Base-by-base conservation (phyloP, 2,113 vertebrate genomes). In the Dicentrarchus labrax region DNA sequence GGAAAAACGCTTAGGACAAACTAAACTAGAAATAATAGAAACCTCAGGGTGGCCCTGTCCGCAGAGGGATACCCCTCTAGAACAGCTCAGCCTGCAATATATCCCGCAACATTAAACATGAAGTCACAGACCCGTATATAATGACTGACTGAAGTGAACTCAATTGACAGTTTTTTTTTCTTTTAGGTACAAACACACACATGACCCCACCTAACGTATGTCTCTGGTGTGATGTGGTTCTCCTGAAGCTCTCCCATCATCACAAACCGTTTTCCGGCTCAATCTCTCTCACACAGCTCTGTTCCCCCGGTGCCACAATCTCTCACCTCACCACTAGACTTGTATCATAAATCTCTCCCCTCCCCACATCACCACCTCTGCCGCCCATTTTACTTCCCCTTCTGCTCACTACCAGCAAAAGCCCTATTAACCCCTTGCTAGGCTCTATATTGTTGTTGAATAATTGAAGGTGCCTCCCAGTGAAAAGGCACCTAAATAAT, bases 371-470 rank as follows among this genome's bases (percentile, higher is more conserved):
- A 43, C 85, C 72, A 79, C 76, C 72, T 66, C 61, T 59, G n/a
- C n/a, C 57, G 45, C 77, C 83, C 88, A 77, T 89, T 88, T 88
- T 77, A 88, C 87, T 86, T 88, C 85, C 86, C 70, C 82, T 74
- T 64, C 86, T 16, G 83, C 88, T 91, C 77, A 85, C 75, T 76
- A 85, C 80, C 72, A 85, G 90, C 84, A 91, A 93, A 94, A 92
- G 91, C 82, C 93, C 91, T 92, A 95, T 95, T 95, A 96, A 95
- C 95, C 94, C 90, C 91, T 94, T 88, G 91, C 91, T 85, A 75
- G 84, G 90, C 85, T 92, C 90, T 83, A 90, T 94, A 95, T 95
- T 95, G 92, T 95, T 90, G 83, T 83, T 96, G 84, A 95, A 96
- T 95, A 94, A 95, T 95, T 95, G 91, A 95, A 93, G 74, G 82